Conservation (phyloP, 2,113 vertebrate genomes). For the Phalacrocorax aristotelis region DNA sequence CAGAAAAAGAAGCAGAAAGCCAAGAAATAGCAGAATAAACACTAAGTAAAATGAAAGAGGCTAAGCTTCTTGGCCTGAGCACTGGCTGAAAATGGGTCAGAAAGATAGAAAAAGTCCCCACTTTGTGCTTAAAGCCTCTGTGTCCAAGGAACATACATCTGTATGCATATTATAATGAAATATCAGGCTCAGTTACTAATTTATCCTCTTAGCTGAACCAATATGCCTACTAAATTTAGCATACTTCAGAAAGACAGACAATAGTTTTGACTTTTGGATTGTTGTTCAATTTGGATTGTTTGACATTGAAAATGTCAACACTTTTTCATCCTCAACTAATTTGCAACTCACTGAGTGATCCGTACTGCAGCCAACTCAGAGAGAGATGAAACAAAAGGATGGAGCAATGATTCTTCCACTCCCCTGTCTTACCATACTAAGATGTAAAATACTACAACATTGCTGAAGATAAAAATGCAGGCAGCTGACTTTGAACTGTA, state of each 20-base stretch:
- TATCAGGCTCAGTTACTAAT: neutral
- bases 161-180: neutral
- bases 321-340: neutral
- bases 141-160: neutral
- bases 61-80: neutral
- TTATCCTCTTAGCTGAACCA: neutral
- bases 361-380: neutral
- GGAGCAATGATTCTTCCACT: neutral
- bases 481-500: neutral
- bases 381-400: neutral
- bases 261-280: neutral
- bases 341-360: neutral
- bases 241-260: neutral
- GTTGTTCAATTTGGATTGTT: too few species aligned
- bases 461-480: neutral
- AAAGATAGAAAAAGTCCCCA: neutral
- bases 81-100: neutral
- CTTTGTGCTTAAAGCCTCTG: neutral
- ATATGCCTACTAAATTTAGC: neutral
- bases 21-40: neutral
- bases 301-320: neutral
- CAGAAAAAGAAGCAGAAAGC: neutral
- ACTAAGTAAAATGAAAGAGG: neutral
- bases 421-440: neutral
- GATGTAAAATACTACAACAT: neutral